Evolutionary conservation across 1,140 invertebrate genomes (phyloP), one percentile per base, ranked within the genome.

Genomic region (Drosophila fuyamai): DNA sequence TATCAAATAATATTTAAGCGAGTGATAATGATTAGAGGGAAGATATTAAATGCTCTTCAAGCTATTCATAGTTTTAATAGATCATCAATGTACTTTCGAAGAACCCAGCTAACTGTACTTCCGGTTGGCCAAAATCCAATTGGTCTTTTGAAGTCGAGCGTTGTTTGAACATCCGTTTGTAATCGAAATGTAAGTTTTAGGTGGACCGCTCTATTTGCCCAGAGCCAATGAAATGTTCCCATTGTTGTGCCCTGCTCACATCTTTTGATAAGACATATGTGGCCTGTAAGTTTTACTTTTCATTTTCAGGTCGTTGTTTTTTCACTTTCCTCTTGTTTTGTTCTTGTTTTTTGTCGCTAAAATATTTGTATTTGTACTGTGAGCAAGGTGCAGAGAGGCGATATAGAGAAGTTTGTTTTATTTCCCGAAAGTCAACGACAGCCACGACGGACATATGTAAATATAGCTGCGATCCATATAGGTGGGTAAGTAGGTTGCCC

Each of bases 291-390:
- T 83, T 81, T 56, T 71, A 60, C 50, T 76, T 77, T 63, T 29
- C 48, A 50, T 59, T 67, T 67, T 50, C 58, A 80, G 75, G 73
- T 81, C 70, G 68, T 32, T 48, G 13, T 27, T 29, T 29, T 54
- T 13, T 12, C 32, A 32, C 36, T 32, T 16, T 29, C 2, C 16
- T n/a, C 7, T 44, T 66, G 32, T 75, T 83, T 54, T 67, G 23
- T 23, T 32, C 1, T 32, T 40, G 5, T 23, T 74, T 74, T 38
- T 62, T 56, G 58, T 67, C 65, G 76, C 83, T 86, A 86, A 86
- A 86, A 83, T 88, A 89, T 88, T 88, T 88, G 80, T 82, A 48
- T 81, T 85, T 79, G 62, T 60, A 68, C 56, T 73, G 84, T 48
- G 56, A 53, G 81, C 61, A 78, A 82, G 72, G 67, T 73, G 76